Evolutionary conservation across 92 coral and sea anemone genomes (phyloP).

Genomic region (Paramuricea clavata): DNA sequence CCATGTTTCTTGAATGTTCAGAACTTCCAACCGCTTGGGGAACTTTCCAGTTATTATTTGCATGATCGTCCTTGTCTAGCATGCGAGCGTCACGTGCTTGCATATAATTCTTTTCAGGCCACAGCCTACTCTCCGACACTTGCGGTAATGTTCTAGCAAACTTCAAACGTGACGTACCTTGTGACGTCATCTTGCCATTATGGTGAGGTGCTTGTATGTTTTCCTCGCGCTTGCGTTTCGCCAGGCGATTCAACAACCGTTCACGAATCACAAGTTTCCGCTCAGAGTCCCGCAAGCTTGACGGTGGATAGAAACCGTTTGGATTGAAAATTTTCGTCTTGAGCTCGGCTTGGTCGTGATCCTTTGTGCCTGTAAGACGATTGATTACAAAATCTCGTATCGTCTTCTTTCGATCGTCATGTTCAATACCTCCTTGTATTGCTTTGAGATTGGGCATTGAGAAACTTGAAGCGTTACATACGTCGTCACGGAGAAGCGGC

Average conservation of each 20-base stretch:
- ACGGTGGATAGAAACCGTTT: slow-evolving; percentile 31
- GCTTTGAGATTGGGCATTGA: slow-evolving; percentile 45
- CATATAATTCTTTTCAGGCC: not conserved
- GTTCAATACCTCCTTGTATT: not conserved
- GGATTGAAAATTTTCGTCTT: slow-evolving; percentile 39
- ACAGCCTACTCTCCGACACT: slow-evolving; percentile 29
- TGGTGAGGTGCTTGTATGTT: not conserved
- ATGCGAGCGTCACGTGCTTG: not conserved
- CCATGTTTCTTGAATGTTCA: not conserved
- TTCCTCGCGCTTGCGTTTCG: slow-evolving; percentile 35
- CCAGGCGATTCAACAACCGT: slow-evolving; percentile 36
- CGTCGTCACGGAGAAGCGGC: slow-evolving; percentile 14
- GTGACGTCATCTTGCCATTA: not conserved
- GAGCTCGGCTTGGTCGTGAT: not conserved
- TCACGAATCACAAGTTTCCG: slow-evolving; percentile 38
- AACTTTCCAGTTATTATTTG: slow-evolving; percentile 38
- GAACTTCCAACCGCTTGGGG: slow-evolving; percentile 7
- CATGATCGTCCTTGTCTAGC: slow-evolving; percentile 17
- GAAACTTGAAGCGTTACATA: slow-evolving; percentile 9
- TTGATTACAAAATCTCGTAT: slow-evolving; percentile 40
- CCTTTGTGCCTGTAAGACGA: slow-evolving; percentile 1
- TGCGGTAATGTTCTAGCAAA: slow-evolving; percentile 7
- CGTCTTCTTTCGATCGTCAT: slow-evolving; percentile 40
- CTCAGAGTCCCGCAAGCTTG: slow-evolving; percentile 17
- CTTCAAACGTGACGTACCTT: not conserved